These are phyloP conservation scores for Micropoecilia bifurca DNA, from an alignment of 2,797 vertebrate genomes.

Conservation along the genomic window DNA sequence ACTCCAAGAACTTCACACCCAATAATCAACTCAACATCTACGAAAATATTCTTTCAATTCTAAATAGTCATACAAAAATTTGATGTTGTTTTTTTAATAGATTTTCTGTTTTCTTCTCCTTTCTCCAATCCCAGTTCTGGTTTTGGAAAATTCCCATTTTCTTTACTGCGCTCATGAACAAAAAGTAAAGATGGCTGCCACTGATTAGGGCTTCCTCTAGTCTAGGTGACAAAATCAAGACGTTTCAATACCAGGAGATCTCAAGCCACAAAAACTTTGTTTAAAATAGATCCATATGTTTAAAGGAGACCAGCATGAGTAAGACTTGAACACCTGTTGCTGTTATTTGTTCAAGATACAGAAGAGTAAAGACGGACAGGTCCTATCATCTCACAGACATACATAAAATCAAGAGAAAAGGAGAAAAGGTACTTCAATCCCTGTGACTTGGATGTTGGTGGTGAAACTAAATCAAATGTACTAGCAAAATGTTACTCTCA, in stretches of 20 bases:
- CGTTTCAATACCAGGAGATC: neutral
- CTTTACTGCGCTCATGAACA: neutral
- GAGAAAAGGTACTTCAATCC: neutral
- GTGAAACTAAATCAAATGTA: neutral
- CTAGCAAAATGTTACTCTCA: neutral
- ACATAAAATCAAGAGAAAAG: neutral
- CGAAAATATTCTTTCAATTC: neutral
- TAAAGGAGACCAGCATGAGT: neutral
- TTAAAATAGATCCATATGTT: neutral
- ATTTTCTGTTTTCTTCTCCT: neutral
- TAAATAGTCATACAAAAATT: neutral
- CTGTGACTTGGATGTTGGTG: constrained; percentile 8
- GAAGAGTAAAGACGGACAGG: neutral
- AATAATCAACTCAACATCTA: neutral
- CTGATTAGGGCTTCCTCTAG: neutral
- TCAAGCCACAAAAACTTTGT: neutral
- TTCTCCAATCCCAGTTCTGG: neutral
- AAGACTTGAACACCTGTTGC: neutral
- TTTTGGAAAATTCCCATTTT: neutral
- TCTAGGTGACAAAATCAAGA: neutral
- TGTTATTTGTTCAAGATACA: constrained; percentile 5
- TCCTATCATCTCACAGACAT: neutral
- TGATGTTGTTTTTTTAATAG: neutral
- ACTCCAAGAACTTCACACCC: neutral
- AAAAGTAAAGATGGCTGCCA: neutral